phyloP scores from a whole-genome alignment of 2,888 invertebrate species.

The Dexiosoma caninum region DNA sequence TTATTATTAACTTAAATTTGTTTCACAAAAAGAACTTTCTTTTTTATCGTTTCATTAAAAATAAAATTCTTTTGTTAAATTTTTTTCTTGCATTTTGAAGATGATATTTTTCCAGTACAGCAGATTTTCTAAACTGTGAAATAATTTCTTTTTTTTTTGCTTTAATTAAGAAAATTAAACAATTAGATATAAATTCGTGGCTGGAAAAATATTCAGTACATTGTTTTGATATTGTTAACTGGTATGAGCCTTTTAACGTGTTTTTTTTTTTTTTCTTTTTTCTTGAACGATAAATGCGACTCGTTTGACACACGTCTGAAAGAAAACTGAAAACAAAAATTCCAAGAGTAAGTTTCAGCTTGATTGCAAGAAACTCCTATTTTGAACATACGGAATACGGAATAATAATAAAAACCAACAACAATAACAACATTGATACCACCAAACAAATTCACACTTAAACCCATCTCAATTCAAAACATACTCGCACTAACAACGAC shows the following conservation, averaged over 20 bases:
- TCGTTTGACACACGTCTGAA: slow-evolving; percentile 62
- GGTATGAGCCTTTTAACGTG: slow-evolving; percentile 8
- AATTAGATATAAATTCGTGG: background rate
- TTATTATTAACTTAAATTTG: slow-evolving; percentile 11
- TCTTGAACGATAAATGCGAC: slow-evolving; percentile 56
- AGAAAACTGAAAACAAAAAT: slow-evolving; percentile 67
- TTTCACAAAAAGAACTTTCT: slow-evolving; percentile 17
- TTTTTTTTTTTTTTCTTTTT: slow-evolving; percentile 4
- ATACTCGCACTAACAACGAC: slow-evolving; percentile 29
- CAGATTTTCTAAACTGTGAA: background rate
- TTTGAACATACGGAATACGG: slow-evolving; percentile 3
- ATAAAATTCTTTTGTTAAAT: slow-evolving; percentile 15
- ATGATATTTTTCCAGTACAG: background rate
- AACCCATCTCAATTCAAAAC: slow-evolving; percentile 30
- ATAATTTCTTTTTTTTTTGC: background rate
- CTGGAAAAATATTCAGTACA: slow-evolving; percentile 10
- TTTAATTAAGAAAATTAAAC: slow-evolving; percentile 23
- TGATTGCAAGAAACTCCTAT: slow-evolving; percentile 49
- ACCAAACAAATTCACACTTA: slow-evolving; percentile 44
- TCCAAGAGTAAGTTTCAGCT: slow-evolving; percentile 60
- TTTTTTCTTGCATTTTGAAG: background rate
- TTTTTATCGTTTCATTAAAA: slow-evolving; percentile 21
- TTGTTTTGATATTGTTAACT: slow-evolving; percentile 10
- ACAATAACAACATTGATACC: slow-evolving; percentile 25
- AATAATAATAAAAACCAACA: slow-evolving; percentile 1